A percentile compares a stretch with the other conserved stretches of the same genome.
Conservation (phyloP, 1,140 invertebrate genomes). For the Caenorhabditis latens region DNA sequence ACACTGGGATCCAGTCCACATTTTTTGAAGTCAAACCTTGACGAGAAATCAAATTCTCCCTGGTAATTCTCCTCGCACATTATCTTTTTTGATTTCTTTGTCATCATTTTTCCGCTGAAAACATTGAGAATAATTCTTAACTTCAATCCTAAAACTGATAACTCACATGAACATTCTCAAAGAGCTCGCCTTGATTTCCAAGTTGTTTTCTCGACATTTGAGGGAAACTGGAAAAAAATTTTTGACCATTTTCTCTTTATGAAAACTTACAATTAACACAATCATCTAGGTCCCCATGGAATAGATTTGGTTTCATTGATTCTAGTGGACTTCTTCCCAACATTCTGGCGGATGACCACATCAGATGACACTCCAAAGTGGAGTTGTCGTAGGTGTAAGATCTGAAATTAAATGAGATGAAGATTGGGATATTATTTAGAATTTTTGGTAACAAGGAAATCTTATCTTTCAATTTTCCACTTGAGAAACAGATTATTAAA, state of each 20-base stretch:
- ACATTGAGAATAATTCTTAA: not conserved
- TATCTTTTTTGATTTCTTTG: conserved; percentile 4
- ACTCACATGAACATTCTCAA: conserved; percentile 42
- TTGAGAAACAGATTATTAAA: no score
- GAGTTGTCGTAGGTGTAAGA: conserved; percentile 45
- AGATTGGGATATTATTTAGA: not conserved
- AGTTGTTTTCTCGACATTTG: conserved; percentile 25
- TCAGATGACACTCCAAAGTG: not conserved
- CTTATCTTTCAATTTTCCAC: no score
- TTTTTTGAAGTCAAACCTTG: conserved; percentile 34
- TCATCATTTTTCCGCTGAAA: conserved; percentile 52
- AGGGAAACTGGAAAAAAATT: conserved; percentile 3
- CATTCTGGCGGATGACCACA: conserved; percentile 45
- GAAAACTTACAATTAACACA: conserved; percentile 42
- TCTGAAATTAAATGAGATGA: not conserved
- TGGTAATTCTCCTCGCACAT: conserved; percentile 26
- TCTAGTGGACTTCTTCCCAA: conserved; percentile 12
- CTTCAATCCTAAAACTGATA: not conserved
- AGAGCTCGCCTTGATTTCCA: conserved; percentile 36
- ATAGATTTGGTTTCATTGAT: conserved; percentile 12
- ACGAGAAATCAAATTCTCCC: conserved; percentile 16
- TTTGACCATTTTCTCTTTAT: not conserved
- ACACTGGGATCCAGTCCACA: conserved; percentile 14
- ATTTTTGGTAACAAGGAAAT: no score
- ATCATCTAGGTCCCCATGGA: conserved; percentile 25